Conservation (phyloP, 2,113 vertebrate species). For the Onychostoma macrolepis region DNA sequence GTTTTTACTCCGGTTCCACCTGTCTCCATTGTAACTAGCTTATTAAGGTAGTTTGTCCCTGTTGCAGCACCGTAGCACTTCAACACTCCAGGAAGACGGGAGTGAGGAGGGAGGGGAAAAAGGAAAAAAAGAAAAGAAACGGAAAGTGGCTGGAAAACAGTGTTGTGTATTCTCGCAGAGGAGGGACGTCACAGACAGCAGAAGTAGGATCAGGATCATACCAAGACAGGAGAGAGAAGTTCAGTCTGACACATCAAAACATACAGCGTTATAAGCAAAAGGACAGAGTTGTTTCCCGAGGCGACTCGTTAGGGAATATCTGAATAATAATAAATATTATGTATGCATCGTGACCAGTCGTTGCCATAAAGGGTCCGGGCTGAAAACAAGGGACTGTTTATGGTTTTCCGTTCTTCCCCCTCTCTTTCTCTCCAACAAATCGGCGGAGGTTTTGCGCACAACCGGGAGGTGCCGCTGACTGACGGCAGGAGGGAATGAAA, state of each 20-base stretch:
- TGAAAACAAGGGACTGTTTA: conserved; percentile 30
- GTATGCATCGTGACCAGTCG: conserved; percentile 7
- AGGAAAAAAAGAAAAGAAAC: neutral
- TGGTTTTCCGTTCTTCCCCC: conserved; percentile 8
- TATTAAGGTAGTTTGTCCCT: conserved; percentile 71
- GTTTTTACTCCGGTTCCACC: neutral
- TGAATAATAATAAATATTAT: neutral
- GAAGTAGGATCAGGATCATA: conserved; percentile 45
- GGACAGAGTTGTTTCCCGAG: neutral
- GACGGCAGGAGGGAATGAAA: conserved; percentile 56
- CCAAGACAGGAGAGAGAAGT: conserved; percentile 74
- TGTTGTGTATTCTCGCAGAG: conserved; percentile 65
- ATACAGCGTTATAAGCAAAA: neutral
- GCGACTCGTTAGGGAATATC: neutral
- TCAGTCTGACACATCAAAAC: conserved; percentile 37
- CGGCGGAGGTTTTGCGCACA: conserved; percentile 31
- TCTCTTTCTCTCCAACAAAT: conserved; percentile 4
- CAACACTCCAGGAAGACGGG: conserved; percentile 44
- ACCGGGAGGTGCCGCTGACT: conserved; percentile 43
- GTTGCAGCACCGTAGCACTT: conserved; percentile 59
- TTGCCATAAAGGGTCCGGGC: conserved; percentile 7
- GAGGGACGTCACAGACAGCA: conserved; percentile 56
- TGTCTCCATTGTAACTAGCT: neutral
- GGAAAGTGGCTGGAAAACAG: conserved; percentile 46
- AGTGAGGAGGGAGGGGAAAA: conserved; percentile 11